Percentiles rank a stretch among this genome's conserved stretches.
Conservation (phyloP, 64 coral and sea anemone genomes). For the Hydrozoanthus tunicans region DNA sequence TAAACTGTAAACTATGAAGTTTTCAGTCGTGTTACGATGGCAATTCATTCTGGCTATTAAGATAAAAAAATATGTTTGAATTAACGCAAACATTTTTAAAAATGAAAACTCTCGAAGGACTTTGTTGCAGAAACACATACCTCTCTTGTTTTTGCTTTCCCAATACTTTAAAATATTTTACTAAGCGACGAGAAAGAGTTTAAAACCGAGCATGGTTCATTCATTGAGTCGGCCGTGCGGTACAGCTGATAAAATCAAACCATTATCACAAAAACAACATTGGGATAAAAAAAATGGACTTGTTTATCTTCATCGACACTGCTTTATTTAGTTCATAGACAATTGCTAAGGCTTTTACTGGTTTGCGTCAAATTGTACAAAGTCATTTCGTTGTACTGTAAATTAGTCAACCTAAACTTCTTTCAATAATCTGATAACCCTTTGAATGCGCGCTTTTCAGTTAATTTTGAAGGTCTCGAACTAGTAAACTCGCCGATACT, state of each 20-base stretch:
- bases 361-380: too few species aligned
- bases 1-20: neutral
- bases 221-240: neutral
- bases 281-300: conserved; percentile 15
- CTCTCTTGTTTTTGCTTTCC: too few species aligned
- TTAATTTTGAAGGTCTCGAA: too few species aligned
- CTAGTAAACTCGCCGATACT: too few species aligned
- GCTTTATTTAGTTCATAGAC: neutral
- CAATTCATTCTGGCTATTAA: neutral
- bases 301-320: conserved; percentile 42
- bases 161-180: neutral
- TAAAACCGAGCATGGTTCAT: neutral
- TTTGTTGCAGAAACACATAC: neutral
- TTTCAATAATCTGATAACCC: too few species aligned
- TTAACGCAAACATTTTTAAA: neutral
- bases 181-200: neutral
- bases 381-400: too few species aligned
- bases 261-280: conserved; percentile 10
- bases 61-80: too few species aligned
- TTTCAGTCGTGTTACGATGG: neutral
- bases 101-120: neutral
- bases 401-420: too few species aligned
- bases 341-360: too few species aligned
- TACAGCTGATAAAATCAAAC: conserved; percentile 40
- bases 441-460: too few species aligned